Conservation (phyloP, 2,113 vertebrate species). For the Petrocephalus zakoni region DNA sequence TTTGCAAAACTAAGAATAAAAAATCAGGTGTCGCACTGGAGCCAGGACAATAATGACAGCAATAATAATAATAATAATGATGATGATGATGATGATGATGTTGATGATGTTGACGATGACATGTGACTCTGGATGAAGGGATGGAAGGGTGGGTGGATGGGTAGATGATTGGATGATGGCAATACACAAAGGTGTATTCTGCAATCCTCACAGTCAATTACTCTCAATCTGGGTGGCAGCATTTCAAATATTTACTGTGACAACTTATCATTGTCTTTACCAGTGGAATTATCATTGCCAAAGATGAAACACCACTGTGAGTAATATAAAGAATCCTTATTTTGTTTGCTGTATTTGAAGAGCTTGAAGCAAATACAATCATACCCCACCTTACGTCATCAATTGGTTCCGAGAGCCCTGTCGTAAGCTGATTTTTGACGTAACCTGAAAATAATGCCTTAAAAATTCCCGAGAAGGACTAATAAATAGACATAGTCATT, state of each 20-base stretch:
- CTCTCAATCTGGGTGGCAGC: background rate
- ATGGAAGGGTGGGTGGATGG: no score
- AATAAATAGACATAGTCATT: no score
- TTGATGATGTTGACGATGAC: no score
- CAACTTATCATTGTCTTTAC: constrained; percentile 9
- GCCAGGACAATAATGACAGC: background rate
- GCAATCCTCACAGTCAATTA: constrained; percentile 6
- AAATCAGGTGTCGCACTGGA: background rate
- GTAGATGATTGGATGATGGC: background rate
- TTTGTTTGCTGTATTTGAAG: background rate
- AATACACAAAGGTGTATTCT: background rate
- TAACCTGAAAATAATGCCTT: no score
- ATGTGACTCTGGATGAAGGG: no score
- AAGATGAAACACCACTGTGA: constrained; percentile 26
- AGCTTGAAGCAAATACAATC: background rate
- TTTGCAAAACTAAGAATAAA: background rate
- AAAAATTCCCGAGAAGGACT: no score
- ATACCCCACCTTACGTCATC: no score
- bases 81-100: background rate
- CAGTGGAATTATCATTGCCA: no score
- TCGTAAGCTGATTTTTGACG: no score
- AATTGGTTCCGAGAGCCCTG: no score
- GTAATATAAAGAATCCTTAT: constrained; percentile 19
- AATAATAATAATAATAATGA: background rate
- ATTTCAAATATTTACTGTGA: background rate